Conservation (phyloP, 2,888 invertebrate genomes). For the Arrhopalites spinosus region DNA sequence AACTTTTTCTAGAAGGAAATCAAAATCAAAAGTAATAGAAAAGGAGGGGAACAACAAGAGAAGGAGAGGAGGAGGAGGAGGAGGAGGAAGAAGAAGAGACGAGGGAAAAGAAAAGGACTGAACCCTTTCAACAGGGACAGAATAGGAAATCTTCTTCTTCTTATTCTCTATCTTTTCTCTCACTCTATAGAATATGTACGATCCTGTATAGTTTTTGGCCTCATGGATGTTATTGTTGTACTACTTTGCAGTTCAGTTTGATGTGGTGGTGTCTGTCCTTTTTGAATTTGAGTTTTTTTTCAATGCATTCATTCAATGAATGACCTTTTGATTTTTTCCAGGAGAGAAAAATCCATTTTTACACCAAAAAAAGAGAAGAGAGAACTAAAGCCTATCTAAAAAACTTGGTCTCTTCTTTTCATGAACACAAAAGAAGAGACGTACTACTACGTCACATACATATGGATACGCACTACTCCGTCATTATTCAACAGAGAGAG, state of each 20-base stretch:
- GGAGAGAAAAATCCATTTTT: constrained; percentile 39
- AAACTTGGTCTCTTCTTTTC: constrained; percentile 10
- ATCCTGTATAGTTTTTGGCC: constrained; percentile 28
- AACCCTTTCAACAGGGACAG: constrained; percentile 31
- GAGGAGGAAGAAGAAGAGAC: not conserved
- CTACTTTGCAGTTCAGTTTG: constrained; percentile 39
- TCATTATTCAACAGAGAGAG: constrained; percentile 18
- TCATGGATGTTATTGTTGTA: constrained; percentile 38
- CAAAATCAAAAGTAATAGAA: constrained; percentile 38
- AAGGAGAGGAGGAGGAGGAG: constrained; percentile 23
- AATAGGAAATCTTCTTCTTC: constrained; percentile 28
- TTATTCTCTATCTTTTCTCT: not conserved
- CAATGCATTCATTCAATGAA: constrained; percentile 40
- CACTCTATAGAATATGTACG: not conserved
- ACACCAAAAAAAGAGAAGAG: constrained; percentile 33
- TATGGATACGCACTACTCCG: constrained; percentile 6
- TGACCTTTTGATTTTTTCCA: constrained; percentile 40
- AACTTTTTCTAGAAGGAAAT: constrained; percentile 42
- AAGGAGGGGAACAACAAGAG: constrained; percentile 30
- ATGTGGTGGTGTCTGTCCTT: constrained; percentile 40
- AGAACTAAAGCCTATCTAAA: constrained; percentile 9
- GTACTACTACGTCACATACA: not conserved
- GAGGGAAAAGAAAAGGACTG: constrained; percentile 30
- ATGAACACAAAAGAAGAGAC: constrained; percentile 11
- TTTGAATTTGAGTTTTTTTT: constrained; percentile 39